Evolutionary conservation across 2,113 vertebrate genomes (phyloP).

Genomic region (Gallinago paraguaiae): DNA sequence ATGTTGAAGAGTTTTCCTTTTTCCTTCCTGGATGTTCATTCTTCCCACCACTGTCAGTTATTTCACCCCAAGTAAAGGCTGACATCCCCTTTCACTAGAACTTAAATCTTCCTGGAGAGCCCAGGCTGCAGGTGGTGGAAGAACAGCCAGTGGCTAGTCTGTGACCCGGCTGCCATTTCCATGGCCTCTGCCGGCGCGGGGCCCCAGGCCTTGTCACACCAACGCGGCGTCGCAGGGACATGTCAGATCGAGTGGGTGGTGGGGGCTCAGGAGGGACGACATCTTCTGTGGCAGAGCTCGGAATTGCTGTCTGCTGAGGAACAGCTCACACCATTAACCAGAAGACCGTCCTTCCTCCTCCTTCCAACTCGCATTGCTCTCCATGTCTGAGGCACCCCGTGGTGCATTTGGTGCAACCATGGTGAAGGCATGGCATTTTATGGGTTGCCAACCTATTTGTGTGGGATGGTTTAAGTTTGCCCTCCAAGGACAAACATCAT

Average conservation of each 20-base stretch:
- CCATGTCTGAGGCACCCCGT: rapidly evolving
- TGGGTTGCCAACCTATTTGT: background rate
- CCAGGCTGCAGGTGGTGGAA: rapidly evolving
- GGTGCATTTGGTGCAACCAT: background rate
- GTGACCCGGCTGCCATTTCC: rapidly evolving
- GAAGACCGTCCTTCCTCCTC: background rate
- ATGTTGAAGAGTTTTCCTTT: background rate
- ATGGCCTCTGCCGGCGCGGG: rapidly evolving
- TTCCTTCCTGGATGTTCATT: rapidly evolving
- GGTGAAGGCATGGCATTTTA: background rate
- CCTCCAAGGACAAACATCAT: background rate
- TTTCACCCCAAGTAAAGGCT: background rate
- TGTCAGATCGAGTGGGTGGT: rapidly evolving
- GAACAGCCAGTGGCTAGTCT: rapidly evolving
- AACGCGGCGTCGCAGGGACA: rapidly evolving
- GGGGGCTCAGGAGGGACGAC: background rate
- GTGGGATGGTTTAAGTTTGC: background rate
- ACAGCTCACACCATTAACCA: background rate
- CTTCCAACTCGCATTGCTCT: rapidly evolving
- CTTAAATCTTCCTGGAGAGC: background rate
- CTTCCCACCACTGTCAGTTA: background rate
- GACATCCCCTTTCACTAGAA: background rate
- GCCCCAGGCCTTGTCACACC: rapidly evolving
- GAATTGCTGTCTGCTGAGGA: background rate
- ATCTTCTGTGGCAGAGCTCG: background rate